Conservation (phyloP, 2,797 vertebrate genomes). For the Numenius phaeopus region DNA sequence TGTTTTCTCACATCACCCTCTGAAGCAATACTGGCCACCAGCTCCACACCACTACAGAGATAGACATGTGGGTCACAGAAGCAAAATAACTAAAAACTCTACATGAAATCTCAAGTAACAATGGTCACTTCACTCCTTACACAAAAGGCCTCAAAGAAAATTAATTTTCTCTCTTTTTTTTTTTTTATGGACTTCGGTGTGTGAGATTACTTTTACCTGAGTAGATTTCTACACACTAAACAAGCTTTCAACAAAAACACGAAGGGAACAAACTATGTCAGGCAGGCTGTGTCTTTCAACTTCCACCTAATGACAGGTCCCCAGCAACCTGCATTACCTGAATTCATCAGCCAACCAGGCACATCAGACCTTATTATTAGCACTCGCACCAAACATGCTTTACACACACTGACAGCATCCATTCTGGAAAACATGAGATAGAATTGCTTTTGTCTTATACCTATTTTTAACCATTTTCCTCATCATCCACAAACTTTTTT, state of each 20-base stretch:
- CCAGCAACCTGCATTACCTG: neutral
- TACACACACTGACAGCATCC: neutral
- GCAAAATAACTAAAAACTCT: neutral
- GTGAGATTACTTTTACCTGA: neutral
- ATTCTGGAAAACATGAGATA: neutral
- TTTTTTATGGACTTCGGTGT: neutral
- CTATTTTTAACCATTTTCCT: neutral
- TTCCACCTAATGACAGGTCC: neutral
- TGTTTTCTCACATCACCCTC: neutral
- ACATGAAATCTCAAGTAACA: neutral
- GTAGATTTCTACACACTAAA: neutral
- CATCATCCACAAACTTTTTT: neutral
- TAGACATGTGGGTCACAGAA: neutral
- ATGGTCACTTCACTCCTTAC: neutral
- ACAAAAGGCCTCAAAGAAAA: neutral
- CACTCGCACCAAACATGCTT: neutral
- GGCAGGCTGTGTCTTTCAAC: neutral
- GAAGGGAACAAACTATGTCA: neutral
- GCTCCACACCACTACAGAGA: neutral
- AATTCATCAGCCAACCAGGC: neutral
- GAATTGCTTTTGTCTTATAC: neutral
- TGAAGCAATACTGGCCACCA: neutral
- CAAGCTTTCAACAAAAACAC: neutral
- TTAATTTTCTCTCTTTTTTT: too few relatives aligned
- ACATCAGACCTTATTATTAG: neutral